Percentiles rank a stretch among this genome's conserved stretches.
phyloP scores from a whole-genome alignment of 2,113 vertebrate genomes.

The Sterrhoptilus dennistouni region DNA sequence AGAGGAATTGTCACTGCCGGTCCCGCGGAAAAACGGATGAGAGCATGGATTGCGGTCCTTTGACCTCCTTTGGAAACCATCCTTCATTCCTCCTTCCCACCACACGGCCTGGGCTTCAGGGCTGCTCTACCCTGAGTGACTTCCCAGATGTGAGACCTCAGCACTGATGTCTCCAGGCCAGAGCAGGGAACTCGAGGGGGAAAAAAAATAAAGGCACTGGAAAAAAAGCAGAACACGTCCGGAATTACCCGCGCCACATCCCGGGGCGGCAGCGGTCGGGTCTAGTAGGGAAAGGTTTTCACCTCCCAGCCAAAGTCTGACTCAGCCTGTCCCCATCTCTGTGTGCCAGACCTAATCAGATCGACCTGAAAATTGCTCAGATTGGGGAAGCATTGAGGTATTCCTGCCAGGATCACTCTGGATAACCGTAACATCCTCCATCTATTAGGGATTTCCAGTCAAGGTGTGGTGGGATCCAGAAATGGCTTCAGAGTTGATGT shows the following conservation, averaged over 20 bases:
- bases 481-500: not conserved
- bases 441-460: not conserved
- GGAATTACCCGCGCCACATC: not conserved
- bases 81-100: not conserved
- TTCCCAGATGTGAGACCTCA: constrained; percentile 33
- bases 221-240: constrained; percentile 36
- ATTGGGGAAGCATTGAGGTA: not conserved
- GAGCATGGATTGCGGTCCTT: not conserved
- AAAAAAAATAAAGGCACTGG: constrained; percentile 17
- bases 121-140: not conserved
- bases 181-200: not conserved
- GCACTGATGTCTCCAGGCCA: not conserved
- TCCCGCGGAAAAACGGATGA: not conserved
- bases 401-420: not conserved
- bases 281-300: not conserved
- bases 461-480: not conserved
- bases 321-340: constrained; percentile 1
- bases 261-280: not conserved
- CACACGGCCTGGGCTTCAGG: not conserved
- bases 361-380: not conserved
- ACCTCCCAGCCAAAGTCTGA: not conserved
- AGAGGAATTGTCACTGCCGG: not conserved
- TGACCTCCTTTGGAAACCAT: not conserved
- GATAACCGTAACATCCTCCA: not conserved
- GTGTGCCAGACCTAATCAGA: not conserved